Base-by-base conservation (phyloP, 2,113 vertebrate species). In the Cryptotis parvus region DNA sequence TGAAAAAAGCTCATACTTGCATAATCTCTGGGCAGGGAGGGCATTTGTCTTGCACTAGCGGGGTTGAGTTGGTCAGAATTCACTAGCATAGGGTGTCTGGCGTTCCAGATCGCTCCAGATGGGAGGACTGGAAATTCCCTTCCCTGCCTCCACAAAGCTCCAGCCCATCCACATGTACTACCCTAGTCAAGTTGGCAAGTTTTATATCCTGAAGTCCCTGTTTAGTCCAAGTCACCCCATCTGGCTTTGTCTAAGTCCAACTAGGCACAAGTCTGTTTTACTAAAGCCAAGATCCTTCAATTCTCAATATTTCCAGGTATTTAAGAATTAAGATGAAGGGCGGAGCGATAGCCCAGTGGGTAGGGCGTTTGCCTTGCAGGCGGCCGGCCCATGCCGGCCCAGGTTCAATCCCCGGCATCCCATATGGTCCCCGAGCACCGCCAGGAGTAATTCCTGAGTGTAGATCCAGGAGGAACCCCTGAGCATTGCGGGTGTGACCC, bases 261-360 rank as follows among this genome's bases (percentile, higher is more conserved):
- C 11, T 37, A 65, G 35, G 12, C 35, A 63, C 24, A 24, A 20
- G 20, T 11, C 69, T 81, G 26, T 29, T n/a, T 68, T 89, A 63
- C 75, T 84, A 45, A 87, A 81, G 58, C 70, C 82, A 94, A n/a
- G 39, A 39, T 24, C 69, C 63, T 52, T 31, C n/a, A 65, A 39
- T 39, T 68, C 74, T 85, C 9, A 35, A 77, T 75, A 78, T 78
- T 87, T 89, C 66, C 43, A 92, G 27, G 73, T 68, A 78, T 87
- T 87, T 92, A 43, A 87, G 45, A 91, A 69, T 70, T 43, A 75
- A 45, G 49, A 10, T 52, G 49, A 52, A 16, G 49, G 4, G 2
- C 58, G 58, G 58, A 63, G 16, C 16, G 58, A 27, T 22, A 27
- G 15, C 24, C 7, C 58, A 63, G 58, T 22, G 20, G 58, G 26